Base-by-base conservation (phyloP, 2,888 invertebrate genomes). In the Julus scanicus region DNA sequence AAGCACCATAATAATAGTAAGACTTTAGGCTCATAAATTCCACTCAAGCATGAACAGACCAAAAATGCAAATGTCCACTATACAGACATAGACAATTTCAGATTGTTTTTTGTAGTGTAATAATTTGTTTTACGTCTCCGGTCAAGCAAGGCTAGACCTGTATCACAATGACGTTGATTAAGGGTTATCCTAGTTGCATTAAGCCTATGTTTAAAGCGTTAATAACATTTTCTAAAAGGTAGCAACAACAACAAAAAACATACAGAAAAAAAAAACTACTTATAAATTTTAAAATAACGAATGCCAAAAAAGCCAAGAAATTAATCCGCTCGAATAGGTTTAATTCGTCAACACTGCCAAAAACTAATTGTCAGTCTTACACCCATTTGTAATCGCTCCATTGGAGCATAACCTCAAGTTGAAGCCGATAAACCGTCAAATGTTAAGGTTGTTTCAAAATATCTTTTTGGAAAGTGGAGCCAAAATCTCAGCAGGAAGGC, bases 311-410 rank as follows among this genome's bases (percentile, higher is more conserved):
- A 80, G 13, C 80, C 80, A 37, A 15, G 37, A 15, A 37, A 80
- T 80, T 80, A 80, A 80, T 37, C 37, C 80, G 80, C 15, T 80
- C 13, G 80, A 39, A 15, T 29, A 80, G 15, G 80, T 15, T 80
- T 80, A 39, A 80, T 80, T 80, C 80, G 80, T 80, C 80, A 80
- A 80, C 80, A 80, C 29, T 15, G 13, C 80, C 80, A 80, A 37
- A 39, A 53, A 80, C 29, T 80, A 80, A 80, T 80, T 37, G 37
- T 37, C 37, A 80, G 37, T 11, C 37, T 37, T 29, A 80, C 80
- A 80, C 80, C 80, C 80, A 80, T 15, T 80, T 37, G 9, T 15
- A 15, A 9, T 3, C 80, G 80, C 80, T 80, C 37, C 80, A 80
- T 15, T 37, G 80, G 80, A 80, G 80, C 37, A 80, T 8, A 39